phyloP scores from a whole-genome alignment of 2,888 invertebrate genomes.

The Kryphioiulus occultus region DNA sequence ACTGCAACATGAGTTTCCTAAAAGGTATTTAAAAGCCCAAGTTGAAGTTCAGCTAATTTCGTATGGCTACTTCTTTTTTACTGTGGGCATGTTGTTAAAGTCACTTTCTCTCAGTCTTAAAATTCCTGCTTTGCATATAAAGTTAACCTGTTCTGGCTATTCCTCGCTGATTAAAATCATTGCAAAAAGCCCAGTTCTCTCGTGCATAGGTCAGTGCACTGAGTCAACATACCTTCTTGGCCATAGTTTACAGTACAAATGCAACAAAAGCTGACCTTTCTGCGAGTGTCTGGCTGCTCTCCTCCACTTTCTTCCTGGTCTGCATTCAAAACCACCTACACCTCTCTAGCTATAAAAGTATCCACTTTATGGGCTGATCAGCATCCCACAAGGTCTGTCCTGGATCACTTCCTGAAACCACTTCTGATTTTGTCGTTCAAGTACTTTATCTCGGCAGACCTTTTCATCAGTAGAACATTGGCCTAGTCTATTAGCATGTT shows the following conservation, averaged over 20 bases:
- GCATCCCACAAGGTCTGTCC: neutral
- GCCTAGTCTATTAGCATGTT: too few species aligned
- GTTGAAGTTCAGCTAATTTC: neutral
- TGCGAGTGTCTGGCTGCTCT: neutral
- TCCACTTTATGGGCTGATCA: neutral
- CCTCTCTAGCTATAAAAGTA: neutral
- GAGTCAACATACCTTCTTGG: neutral
- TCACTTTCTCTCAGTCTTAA: neutral
- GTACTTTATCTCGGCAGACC: too few species aligned
- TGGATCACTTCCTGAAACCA: neutral
- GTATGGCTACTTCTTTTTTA: neutral
- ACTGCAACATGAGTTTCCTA: neutral
- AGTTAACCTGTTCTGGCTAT: slow-evolving; percentile 8
- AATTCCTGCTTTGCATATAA: neutral
- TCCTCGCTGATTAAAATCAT: neutral
- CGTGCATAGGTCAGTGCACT: slow-evolving; percentile 30
- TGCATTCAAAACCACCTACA: neutral
- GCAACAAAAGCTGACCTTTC: slow-evolving; percentile 14
- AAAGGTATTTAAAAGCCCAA: neutral
- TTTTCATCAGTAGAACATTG: too few species aligned
- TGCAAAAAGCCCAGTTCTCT: neutral
- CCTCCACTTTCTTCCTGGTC: neutral
- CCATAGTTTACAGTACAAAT: neutral
- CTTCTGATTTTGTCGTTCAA: neutral
- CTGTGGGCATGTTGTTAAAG: neutral